A percentile compares a stretch with the other conserved stretches of the same genome.
phyloP scores from a whole-genome alignment of 2,797 vertebrate genomes.

The Clangula hyemalis region DNA sequence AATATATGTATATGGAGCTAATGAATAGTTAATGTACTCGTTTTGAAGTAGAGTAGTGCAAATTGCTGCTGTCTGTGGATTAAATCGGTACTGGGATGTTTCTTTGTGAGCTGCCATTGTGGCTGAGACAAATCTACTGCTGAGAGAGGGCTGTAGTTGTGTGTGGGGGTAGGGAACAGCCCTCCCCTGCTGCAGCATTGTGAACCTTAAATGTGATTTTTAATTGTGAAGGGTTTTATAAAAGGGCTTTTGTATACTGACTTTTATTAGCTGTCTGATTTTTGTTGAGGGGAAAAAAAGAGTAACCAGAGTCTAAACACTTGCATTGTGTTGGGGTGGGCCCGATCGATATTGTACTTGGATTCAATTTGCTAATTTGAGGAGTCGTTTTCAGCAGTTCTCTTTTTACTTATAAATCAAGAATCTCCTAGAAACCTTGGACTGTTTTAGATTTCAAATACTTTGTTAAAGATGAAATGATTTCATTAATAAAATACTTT shows the following conservation, averaged over 20 bases:
- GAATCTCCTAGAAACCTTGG: not conserved
- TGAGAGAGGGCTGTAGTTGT: not conserved
- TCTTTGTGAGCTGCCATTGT: not conserved
- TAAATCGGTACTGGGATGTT: not conserved
- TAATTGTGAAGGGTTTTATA: not conserved
- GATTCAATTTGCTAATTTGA: not conserved
- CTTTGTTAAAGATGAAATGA: not conserved
- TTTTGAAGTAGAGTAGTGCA: not conserved
- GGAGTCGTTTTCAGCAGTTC: not conserved
- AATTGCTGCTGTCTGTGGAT: not conserved
- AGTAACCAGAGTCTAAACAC: not conserved
- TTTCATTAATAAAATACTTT: not conserved
- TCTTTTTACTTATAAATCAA: not conserved
- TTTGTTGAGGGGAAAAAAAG: not conserved
- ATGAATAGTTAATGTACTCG: not conserved
- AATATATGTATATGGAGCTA: not conserved
- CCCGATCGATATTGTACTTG: not conserved
- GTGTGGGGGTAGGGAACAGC: not conserved
- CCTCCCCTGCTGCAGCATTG: not conserved
- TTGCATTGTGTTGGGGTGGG: not conserved
- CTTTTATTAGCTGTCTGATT: not conserved
- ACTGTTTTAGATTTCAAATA: not conserved
- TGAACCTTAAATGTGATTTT: not conserved
- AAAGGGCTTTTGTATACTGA: not conserved
- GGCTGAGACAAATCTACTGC: not conserved